Evolutionary conservation across 2,797 vertebrate genomes (phyloP), one percentile per base, ranked within the genome.

Genomic region (Lerista edwardsae): DNA sequence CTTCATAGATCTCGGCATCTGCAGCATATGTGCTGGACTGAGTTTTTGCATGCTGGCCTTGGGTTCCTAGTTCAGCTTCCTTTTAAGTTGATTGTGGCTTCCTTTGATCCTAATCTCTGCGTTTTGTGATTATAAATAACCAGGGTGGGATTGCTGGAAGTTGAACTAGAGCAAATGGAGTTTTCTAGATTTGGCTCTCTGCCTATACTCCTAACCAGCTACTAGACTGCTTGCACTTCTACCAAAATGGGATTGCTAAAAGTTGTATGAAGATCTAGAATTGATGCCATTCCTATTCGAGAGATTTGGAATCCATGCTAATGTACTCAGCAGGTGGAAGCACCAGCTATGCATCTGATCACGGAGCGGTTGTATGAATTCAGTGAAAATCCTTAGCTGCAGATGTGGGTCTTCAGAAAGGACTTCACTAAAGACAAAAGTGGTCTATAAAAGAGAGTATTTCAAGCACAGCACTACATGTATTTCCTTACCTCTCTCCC

Each of bases 31-130:
- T 44, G n/a, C 39, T 68, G 23, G 59, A 6, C 8, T 23, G 67
- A 64, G 55, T 47, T 29, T 34, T 31, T 64, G 68, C 27, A 27
- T 59, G 29, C 3, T 73, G 17, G 29, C 67, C 68, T 68, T 19
- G 76, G 0, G n/a, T 79, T 79, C 65, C 64, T 34, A 34, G 31
- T 62, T 27, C 44, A 80, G 34, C 17, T 27, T 39, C 6, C n/a
- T 76, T 62, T 57, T 81, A 76, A 87, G 51, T 69, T 81, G 86
- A 44, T 84, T 84, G 72, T 15, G 73, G 41, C 57, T 27, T n/a
- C n/a, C n/a, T n/a, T 68, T 67, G 41, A 39, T n/a, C 55, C 39
- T 79, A 87, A 83, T 87, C 81, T 69, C 55, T 25, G 51, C 76
- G 47, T 79, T 31, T 71, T 76, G 57, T 29, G 29, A 41, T 31